Conservation (phyloP, 1,140 invertebrate genomes). For the Cotesia chilonis region DNA sequence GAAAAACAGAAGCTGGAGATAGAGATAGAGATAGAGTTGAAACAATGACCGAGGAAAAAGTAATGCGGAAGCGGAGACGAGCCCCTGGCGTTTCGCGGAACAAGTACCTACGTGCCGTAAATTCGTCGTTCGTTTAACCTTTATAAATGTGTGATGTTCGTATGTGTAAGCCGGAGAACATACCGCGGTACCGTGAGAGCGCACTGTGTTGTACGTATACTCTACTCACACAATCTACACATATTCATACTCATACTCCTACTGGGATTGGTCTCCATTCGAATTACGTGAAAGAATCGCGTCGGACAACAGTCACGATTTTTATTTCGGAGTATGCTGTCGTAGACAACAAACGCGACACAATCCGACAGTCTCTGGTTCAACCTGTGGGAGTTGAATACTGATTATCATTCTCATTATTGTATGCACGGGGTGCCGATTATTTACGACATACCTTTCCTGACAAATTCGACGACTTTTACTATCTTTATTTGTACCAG, state of each 20-base stretch:
- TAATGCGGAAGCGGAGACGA: slow-evolving; percentile 48
- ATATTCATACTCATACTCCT: too few relatives aligned
- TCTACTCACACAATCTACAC: too few relatives aligned
- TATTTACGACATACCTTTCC: too few relatives aligned
- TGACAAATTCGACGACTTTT: not conserved
- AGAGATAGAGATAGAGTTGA: slow-evolving; percentile 16
- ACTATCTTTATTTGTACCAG: not conserved
- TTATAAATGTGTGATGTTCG: slow-evolving; percentile 14
- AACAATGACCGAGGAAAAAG: slow-evolving; percentile 19
- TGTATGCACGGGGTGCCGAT: not conserved
- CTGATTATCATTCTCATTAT: slow-evolving; percentile 44
- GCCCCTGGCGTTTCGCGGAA: slow-evolving; percentile 42
- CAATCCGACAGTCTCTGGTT: slow-evolving; percentile 13
- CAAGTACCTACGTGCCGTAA: slow-evolving; percentile 43
- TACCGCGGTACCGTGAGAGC: slow-evolving; percentile 37
- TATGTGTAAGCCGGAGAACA: slow-evolving; percentile 6
- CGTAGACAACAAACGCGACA: slow-evolving; percentile 1
- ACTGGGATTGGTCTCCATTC: slow-evolving; percentile 52
- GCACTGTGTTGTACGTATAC: slow-evolving; percentile 12
- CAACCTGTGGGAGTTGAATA: slow-evolving; percentile 47
- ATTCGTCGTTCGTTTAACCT: slow-evolving; percentile 44
- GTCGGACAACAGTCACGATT: slow-evolving; percentile 42
- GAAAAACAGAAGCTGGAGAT: not conserved
- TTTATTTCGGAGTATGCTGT: slow-evolving; percentile 46
- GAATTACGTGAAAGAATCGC: slow-evolving; percentile 55